Conservation (phyloP, 2,888 invertebrate species). For the Athalia cordata region DNA sequence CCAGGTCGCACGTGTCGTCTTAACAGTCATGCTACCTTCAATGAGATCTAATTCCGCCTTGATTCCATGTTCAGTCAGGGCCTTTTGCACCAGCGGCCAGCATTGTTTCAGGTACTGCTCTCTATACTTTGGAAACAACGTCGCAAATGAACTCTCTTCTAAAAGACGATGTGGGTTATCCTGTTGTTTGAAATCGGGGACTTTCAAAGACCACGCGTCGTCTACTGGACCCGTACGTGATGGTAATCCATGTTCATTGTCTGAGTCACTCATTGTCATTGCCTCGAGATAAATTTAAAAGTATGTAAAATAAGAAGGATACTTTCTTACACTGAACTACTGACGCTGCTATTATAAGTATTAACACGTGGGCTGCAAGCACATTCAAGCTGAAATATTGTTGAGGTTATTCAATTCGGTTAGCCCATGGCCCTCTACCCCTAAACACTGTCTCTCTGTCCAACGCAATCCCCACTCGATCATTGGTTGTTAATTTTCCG, state of each 20-base stretch:
- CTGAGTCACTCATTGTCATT: constrained; percentile 65
- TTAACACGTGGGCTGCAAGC: background rate
- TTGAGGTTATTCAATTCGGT: constrained; percentile 13
- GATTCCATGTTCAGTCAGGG: constrained; percentile 85
- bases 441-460: too few relatives aligned
- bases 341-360: background rate
- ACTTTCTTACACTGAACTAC: too few relatives aligned
- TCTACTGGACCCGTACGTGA: constrained; percentile 79
- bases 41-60: constrained; percentile 93
- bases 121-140: constrained; percentile 96
- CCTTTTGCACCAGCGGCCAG: constrained; percentile 95
- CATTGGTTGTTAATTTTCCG: background rate
- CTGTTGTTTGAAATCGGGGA: constrained; percentile 90
- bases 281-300: background rate
- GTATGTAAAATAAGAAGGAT: too few relatives aligned
- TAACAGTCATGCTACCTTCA: constrained; percentile 95
- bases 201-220: constrained; percentile 91
- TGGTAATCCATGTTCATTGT: constrained; percentile 63
- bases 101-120: constrained; percentile 96
- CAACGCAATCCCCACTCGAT: too few relatives aligned
- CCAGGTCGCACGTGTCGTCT: constrained; percentile 97
- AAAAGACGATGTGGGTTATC: constrained; percentile 92
- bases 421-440: background rate
- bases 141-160: constrained; percentile 97
- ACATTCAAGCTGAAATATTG: background rate